Evolutionary conservation across 1,140 invertebrate genomes (phyloP).

Genomic region (Mylabris phalerata): DNA sequence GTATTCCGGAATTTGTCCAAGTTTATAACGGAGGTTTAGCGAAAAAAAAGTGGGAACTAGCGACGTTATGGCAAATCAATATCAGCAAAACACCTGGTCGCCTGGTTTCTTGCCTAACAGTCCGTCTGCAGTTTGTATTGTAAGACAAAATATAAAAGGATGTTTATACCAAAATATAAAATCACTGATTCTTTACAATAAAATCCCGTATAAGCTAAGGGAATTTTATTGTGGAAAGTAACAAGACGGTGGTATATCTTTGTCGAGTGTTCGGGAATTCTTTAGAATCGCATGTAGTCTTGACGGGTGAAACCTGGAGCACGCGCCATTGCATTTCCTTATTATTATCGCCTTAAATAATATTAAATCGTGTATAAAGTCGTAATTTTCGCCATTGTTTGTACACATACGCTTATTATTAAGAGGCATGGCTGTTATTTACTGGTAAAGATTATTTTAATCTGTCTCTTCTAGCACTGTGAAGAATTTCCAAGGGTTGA

Average conservation of each 20-base stretch:
- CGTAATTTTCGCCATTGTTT: too few relatives aligned
- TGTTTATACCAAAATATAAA: slow-evolving; percentile 22
- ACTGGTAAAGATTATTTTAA: too few relatives aligned
- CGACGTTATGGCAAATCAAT: slow-evolving; percentile 24
- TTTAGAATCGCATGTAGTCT: slow-evolving; percentile 16
- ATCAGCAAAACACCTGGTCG: slow-evolving; percentile 25
- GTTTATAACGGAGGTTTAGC: too few relatives aligned
- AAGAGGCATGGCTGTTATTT: too few relatives aligned
- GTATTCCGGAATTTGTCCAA: too few relatives aligned
- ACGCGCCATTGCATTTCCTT: slow-evolving; percentile 36
- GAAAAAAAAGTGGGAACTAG: too few relatives aligned
- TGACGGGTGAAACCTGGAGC: slow-evolving; percentile 18
- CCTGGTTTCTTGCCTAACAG: slow-evolving; percentile 28
- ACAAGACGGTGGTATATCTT: slow-evolving; percentile 13
- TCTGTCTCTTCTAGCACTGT: too few relatives aligned
- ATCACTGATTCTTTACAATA: neutral
- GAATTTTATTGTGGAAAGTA: slow-evolving; percentile 13
- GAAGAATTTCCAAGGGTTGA: too few relatives aligned
- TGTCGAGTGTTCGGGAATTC: slow-evolving; percentile 13
- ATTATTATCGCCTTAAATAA: slow-evolving; percentile 15
- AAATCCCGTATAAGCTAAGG: neutral
- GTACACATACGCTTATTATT: too few relatives aligned
- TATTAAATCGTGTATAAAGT: too few relatives aligned
- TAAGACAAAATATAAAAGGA: slow-evolving; percentile 21
- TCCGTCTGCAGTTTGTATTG: slow-evolving; percentile 26